Base-by-base conservation (phyloP, 2,113 vertebrate genomes). In the Theropithecus gelada region DNA sequence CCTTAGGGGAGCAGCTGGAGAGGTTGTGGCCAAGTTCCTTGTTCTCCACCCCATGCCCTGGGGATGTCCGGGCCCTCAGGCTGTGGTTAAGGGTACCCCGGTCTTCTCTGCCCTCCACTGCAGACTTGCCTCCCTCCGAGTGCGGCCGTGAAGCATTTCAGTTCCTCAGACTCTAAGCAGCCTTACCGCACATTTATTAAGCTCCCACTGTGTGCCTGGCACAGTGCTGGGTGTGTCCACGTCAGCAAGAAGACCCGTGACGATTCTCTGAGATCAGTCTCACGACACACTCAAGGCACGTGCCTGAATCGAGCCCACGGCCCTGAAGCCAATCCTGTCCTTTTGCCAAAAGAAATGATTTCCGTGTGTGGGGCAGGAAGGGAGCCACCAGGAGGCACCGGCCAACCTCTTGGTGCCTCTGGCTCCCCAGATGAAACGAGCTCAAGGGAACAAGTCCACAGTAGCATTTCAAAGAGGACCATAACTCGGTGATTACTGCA, bases 41-140 rank as follows among this genome's bases (percentile, higher is more conserved):
- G 6, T 50, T 17, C 22, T 66, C 61, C 22, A 25, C 8, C 17
- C 17, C 70, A 30, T 0, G 0, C 23, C 45, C 35, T 23, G 20
- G 20, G 40, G 38, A 25, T 8, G 18, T 38, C 27, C 23, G 35
- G 48, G 52, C 25, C 18, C 45, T 22, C 17, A 25, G 40, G 72
- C 12, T 52, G 8, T n/a, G n/a, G 32, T 22, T 17, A 14, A n/a
- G 55, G 23, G 8, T 12, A 27, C 3, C 30, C 10, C 3, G 13
- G 75, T 27, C 66, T 50, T 50, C 40, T 40, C 30, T 0, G 2
- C 45, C 61, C n/a, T 75, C 78, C 25, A 2, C 30, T 38, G 43
- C 55, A 35, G n/a, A 20, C 14, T 57, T 5, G 1, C 20, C 45
- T 61, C 61, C 85, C 73, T 2, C 68, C 40, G 32, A n/a, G 66